These are phyloP conservation scores for Gallinago undulata DNA, from an alignment of 2,113 vertebrate species.

Conservation along the genomic window DNA sequence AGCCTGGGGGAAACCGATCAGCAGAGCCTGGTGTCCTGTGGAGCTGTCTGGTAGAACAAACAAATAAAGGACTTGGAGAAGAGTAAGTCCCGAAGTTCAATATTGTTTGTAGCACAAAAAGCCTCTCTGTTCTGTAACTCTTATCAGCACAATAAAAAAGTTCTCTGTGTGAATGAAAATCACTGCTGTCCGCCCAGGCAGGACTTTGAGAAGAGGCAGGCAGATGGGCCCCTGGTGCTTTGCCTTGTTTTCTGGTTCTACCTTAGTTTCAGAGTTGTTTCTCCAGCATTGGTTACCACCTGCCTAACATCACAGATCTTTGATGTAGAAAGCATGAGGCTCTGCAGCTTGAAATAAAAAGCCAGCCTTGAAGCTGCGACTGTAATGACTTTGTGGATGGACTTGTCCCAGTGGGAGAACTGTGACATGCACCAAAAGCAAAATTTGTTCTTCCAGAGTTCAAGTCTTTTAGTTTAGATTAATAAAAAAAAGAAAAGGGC, in stretches of 20 bases:
- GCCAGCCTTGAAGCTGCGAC: not conserved
- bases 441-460: not conserved
- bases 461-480: not conserved
- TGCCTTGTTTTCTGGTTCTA: not conserved
- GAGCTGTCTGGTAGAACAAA: not conserved
- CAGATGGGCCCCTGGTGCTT: no score
- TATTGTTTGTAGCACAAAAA: not conserved
- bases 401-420: not conserved
- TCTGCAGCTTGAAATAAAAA: not conserved
- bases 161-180: not conserved
- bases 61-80: not conserved
- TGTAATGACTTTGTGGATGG: not conserved
- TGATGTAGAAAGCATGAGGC: not conserved
- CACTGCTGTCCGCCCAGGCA: fast-evolving
- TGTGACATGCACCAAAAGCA: not conserved
- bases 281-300: not conserved
- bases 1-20: not conserved
- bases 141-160: not conserved
- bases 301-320: not conserved
- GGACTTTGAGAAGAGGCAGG: not conserved
- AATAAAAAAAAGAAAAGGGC: not conserved
- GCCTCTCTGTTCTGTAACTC: not conserved
- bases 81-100: not conserved
- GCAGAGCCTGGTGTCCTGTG: not conserved
- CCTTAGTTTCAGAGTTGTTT: not conserved